A percentile compares a stretch with the other conserved stretches of the same genome.
Conservation (phyloP, 2,888 invertebrate genomes). For the Amphipyra tragopoginis region DNA sequence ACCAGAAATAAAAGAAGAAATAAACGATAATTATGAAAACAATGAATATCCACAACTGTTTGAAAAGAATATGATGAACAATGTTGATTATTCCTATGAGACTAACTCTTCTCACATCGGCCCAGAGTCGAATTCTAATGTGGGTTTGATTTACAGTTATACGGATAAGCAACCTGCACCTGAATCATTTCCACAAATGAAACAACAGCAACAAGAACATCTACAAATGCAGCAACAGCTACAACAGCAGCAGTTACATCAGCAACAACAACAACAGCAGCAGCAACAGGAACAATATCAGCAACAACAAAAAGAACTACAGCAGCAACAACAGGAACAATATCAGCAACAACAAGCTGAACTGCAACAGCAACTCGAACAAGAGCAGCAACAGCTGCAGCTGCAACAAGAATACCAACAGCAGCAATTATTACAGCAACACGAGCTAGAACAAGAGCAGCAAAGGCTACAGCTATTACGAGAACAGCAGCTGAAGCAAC, state of each 20-base stretch:
- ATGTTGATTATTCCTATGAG: constrained; percentile 54
- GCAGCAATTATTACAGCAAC: constrained; percentile 4
- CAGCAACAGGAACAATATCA: constrained; percentile 13
- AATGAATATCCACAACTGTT: constrained; percentile 58
- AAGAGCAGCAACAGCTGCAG: constrained; percentile 32
- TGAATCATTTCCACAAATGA: constrained; percentile 43
- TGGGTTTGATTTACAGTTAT: constrained; percentile 55
- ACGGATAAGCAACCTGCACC: constrained; percentile 52
- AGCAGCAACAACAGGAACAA: constrained; percentile 13
- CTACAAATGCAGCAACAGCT: constrained; percentile 25
- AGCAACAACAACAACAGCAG: background rate
- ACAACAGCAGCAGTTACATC: background rate
- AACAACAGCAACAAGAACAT: constrained; percentile 28
- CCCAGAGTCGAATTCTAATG: constrained; percentile 54
- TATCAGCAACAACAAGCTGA: constrained; percentile 26
- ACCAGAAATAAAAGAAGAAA: constrained; percentile 64
- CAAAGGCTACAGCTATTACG: constrained; percentile 11
- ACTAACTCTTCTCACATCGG: constrained; percentile 31
- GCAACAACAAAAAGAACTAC: constrained; percentile 10
- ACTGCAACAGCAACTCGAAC: constrained; percentile 20
- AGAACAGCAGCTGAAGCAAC: constrained; percentile 12
- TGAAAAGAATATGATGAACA: constrained; percentile 49
- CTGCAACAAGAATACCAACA: constrained; percentile 20
- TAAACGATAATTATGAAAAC: constrained; percentile 58
- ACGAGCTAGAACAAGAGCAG: constrained; percentile 10